Evolutionary conservation across 2,888 invertebrate genomes (phyloP).

Genomic region (Lysandra coridon): DNA sequence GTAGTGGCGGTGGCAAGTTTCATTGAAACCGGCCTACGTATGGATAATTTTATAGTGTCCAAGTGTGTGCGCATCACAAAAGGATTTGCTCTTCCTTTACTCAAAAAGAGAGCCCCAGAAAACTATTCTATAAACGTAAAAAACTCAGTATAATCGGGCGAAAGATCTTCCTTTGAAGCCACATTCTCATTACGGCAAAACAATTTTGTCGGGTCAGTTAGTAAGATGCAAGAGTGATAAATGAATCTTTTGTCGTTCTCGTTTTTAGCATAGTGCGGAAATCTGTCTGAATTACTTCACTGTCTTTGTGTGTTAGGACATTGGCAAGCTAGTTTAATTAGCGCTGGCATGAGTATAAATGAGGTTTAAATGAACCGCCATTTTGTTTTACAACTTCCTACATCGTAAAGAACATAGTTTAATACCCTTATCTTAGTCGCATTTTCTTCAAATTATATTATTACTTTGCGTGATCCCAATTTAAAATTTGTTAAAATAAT

Average conservation of each 20-base stretch:
- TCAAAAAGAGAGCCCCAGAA: no score
- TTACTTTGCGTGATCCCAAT: background rate
- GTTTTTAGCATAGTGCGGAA: background rate
- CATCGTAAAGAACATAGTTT: slow-evolving; percentile 39
- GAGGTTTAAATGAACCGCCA: slow-evolving; percentile 32
- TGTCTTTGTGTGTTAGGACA: background rate
- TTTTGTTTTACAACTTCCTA: slow-evolving; percentile 44
- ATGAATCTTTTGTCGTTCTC: background rate
- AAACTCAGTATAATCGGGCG: no score
- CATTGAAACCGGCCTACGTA: no score
- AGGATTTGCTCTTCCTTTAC: no score
- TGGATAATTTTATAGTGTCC: no score
- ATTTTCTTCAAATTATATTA: slow-evolving; percentile 7
- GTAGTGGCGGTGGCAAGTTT: no score
- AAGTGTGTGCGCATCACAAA: no score
- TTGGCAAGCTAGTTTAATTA: slow-evolving; percentile 18
- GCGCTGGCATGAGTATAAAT: slow-evolving; percentile 3
- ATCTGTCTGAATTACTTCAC: background rate
- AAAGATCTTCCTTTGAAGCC: no score
- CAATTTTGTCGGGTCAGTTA: no score
- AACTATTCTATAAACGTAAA: no score
- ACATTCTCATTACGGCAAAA: no score
- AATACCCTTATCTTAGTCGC: slow-evolving; percentile 9
- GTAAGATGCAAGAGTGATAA: no score
- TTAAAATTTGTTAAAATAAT: background rate